Base-by-base conservation (phyloP, 2,888 invertebrate genomes). In the Ormia ochracea region DNA sequence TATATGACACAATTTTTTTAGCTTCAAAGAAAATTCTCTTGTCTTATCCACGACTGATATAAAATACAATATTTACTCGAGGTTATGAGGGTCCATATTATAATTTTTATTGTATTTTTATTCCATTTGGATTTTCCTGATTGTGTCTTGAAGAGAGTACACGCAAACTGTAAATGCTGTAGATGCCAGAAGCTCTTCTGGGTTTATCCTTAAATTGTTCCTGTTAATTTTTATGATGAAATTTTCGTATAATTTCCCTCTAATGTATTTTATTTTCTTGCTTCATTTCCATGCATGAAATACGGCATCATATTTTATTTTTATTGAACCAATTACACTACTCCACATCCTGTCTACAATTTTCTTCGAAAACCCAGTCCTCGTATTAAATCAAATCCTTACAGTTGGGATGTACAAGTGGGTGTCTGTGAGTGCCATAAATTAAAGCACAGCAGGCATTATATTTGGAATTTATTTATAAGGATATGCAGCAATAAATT, bases 281-380 rank as follows among this genome's bases (percentile, higher is more conserved):
- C 2, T 50, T 36, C 19, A 41, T 45, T 63, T 36, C 28, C 45
- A 23, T 63, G 23, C 23, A 36, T 73, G 14, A 63, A 45, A 45
- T 65, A 38, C 63, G 28, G 28, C 43, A 41, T 56, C 48, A 69
- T 70, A 61, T 70, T 63, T 77, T 77, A 58, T 70, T 63, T 77
- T 63, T 58, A 70, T 77, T 58, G 63, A 65, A 63, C 61, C 76
- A 77, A 77, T 77, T 77, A 70, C 56, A 31, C 38, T 59, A 36
- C n/a, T 23, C 19, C 41, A 38, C 48, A 19, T 50, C 28, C 58
- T 38, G 26, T 19, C 38, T 23, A 33, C 54, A 36, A 23, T 33
- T 2, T 48, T 7, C 19, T 52, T 52, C n/a, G n/a, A 41, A 28
- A 7, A 31, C 36, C 43, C 3, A 48, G 19, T 21, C 6, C 2